A percentile compares a stretch with the other conserved stretches of the same genome.
Evolutionary conservation across 2,797 vertebrate genomes (phyloP).

Genomic region (Typhlichthys eigenmanni): DNA sequence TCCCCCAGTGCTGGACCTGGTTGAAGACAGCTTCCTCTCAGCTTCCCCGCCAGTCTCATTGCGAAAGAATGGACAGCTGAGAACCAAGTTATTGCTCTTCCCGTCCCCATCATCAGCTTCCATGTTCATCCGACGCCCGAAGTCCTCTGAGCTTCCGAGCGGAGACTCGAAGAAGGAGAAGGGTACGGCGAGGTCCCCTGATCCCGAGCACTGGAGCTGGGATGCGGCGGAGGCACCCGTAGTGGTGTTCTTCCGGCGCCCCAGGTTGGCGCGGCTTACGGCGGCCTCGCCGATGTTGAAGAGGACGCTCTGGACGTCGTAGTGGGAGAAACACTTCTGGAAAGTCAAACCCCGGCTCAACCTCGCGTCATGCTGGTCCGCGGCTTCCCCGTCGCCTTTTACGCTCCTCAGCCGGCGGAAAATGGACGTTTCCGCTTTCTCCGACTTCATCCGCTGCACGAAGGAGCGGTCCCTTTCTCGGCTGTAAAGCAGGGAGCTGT

Average conservation of each 20-base stretch:
- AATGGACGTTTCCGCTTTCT: slow-evolving; percentile 80
- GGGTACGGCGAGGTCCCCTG: slow-evolving; percentile 19
- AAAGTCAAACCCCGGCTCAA: slow-evolving; percentile 76
- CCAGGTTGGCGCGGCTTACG: slow-evolving; percentile 77
- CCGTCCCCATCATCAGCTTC: slow-evolving; percentile 85
- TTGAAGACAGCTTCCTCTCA: slow-evolving; percentile 79
- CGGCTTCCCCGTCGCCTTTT: slow-evolving; percentile 79
- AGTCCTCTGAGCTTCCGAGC: slow-evolving; percentile 83
- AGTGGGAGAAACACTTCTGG: slow-evolving; percentile 85
- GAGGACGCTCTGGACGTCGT: slow-evolving; percentile 86
- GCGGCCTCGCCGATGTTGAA: slow-evolving; percentile 86
- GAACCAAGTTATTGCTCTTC: slow-evolving; percentile 80
- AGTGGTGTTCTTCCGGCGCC: slow-evolving; percentile 83
- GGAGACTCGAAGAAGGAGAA: slow-evolving; percentile 75
- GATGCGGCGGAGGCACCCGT: slow-evolving; percentile 85
- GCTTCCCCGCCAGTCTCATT: slow-evolving; percentile 86
- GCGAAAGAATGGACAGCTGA: slow-evolving; percentile 84
- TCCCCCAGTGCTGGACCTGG: slow-evolving; percentile 73
- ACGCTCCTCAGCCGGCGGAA: slow-evolving; percentile 81
- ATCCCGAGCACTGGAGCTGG: slow-evolving; percentile 67
- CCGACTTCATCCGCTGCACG: slow-evolving; percentile 79
- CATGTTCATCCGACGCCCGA: slow-evolving; percentile 79
- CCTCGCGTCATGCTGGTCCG: slow-evolving; percentile 74
- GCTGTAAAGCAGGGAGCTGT: slow-evolving; percentile 75
- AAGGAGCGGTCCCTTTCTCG: slow-evolving; percentile 80